Base-by-base conservation (phyloP, 2,888 invertebrate species). In the Yponomeuta malinellus region DNA sequence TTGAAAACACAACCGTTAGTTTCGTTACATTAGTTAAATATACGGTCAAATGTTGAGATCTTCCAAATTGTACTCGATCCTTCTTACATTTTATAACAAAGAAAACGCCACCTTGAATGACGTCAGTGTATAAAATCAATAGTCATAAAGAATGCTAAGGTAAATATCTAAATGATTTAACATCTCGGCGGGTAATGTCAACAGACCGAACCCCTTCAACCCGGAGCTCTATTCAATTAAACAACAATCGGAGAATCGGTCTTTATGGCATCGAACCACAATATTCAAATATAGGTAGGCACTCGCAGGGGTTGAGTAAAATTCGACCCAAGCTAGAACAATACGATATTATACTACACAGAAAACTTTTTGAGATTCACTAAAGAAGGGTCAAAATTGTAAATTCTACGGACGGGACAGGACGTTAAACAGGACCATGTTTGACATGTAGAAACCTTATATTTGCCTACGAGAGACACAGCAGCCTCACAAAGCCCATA, bases 321-420 rank as follows among this genome's bases (percentile, higher is more conserved):
- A 29, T 10, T 64, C 10, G 10, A 64, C 64, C 64, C 64, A 9
- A 64, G 64, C 29, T 64, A 64, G 52, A 43, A 67, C 67, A 67
- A 43, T 43, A 67, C 67, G 15, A 43, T 67, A 67, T 67, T 43
- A n/a, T 37, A 10, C 66, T n/a, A 43, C 67, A 37, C 69, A 73
- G 71, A 72, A 66, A 72, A 72, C 70, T 71, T 73, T 43, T 71
- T 73, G 74, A 74, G 76, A 75, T 77, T 78, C 77, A 77, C 78
- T 78, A 78, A 76, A 74, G 72, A 78, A 79, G 72, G 78, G 78
- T 78, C 78, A 74, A 78, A 81, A 79, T 79, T 81, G 77, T 74
- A 79, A 81, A 84, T 84, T 80, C 80, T 76, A 80, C 77, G 74
- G 78, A 81, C 81, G 82, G 78, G 52, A 77, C 79, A 77, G 75